Base-by-base conservation (phyloP, 1,140 invertebrate species). In the Anoplolepis gracilipes region DNA sequence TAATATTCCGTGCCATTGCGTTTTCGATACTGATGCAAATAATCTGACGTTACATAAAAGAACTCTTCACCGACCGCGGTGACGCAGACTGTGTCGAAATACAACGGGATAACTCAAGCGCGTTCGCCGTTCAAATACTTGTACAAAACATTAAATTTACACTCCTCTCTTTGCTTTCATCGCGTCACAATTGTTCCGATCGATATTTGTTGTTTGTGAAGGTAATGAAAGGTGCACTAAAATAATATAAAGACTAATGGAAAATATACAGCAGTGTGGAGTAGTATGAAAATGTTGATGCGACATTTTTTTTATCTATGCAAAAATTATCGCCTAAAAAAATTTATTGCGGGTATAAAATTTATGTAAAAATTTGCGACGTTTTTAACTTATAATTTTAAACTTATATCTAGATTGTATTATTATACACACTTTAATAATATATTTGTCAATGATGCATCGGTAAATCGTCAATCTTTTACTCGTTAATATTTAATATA, bases 41-140 rank as follows among this genome's bases (percentile, higher is more conserved):
- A 28, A 82, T 73, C 78, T 11, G 67, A 1, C 36, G 65, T 82
- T 82, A 82, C n/a, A n/a, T 82, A 82, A 82, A 59, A 16, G 16
- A 49, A 1, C 36, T 2, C 65, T 8, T 53, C 22, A 10, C 22
- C 64, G 49, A 13, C 2, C 62, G 22, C 22, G 46, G 6, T 33
- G 67, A 53, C 46, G 46, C 5, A 11, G 16, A 53, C 8, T n/a
- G 62, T 64, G 13, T 28, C n/a, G 33, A 55, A 28, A 25, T 33
- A 46, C 33, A 57, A 46, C 42, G 46, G 13, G 25, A 72, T 39
- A 61, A 42, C 16, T 6, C 13, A 49, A 81, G 57, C 61, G 30
- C 25, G 10, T 11, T 10, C 28, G 22, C 49, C 33, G 78, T 59
- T 73, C 46, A 49, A 59, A 10, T 4, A 19, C 16, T 67, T 11